A percentile compares a stretch with the other conserved stretches of the same genome.
Conservation (phyloP, 2,113 vertebrate species). For the Ictalurus punctatus region DNA sequence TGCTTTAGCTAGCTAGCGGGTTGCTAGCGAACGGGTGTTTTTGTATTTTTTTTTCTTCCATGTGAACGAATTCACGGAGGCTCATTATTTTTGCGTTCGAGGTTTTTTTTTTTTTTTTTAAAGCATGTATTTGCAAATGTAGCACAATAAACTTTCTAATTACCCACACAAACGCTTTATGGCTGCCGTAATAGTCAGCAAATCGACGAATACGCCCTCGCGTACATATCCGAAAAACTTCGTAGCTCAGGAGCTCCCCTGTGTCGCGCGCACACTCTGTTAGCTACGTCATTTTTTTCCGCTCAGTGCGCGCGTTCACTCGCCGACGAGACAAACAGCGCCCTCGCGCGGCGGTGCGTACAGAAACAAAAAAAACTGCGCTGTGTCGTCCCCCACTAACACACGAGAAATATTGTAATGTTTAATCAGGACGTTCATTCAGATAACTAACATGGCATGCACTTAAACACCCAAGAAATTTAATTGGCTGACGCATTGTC, state of each 20-base stretch:
- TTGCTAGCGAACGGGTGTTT: background rate
- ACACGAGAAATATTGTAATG: background rate
- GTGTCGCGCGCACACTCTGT: slow-evolving; percentile 55
- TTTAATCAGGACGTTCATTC: background rate
- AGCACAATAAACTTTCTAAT: slow-evolving; percentile 13
- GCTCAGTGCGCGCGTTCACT: slow-evolving; percentile 9
- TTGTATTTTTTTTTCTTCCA: background rate
- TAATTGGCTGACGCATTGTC: background rate
- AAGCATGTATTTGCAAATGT: background rate
- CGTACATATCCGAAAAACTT: slow-evolving; percentile 60
- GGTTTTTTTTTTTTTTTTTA: background rate
- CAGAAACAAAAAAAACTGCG: background rate
- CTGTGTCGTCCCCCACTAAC: too few species aligned
- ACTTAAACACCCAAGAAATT: background rate
- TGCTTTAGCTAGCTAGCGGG: slow-evolving; percentile 1
- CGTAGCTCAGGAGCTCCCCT: slow-evolving; percentile 51
- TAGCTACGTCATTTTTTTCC: slow-evolving; percentile 39
- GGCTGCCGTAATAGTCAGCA: slow-evolving; percentile 57
- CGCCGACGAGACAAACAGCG: background rate
- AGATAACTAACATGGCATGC: background rate
- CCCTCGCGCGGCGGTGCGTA: slow-evolving; percentile 25
- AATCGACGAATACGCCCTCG: slow-evolving; percentile 59
- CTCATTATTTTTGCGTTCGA: background rate
- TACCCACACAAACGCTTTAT: slow-evolving; percentile 11
- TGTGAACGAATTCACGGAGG: background rate